phyloP scores from a whole-genome alignment of 1,140 invertebrate species.

The Drosophila santomea region DNA sequence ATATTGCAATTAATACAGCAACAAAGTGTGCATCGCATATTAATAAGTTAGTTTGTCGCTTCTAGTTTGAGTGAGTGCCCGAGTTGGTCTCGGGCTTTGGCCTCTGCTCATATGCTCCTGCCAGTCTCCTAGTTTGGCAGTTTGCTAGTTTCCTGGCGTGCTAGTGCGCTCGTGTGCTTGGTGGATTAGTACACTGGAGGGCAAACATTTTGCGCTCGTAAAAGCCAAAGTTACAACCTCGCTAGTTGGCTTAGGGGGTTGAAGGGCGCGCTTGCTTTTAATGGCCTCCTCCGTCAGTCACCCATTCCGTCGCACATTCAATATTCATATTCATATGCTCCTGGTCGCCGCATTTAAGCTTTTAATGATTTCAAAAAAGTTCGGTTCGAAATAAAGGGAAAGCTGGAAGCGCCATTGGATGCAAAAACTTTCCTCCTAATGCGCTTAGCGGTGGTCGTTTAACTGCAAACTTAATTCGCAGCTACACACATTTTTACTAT shows the following conservation, averaged over 20 bases:
- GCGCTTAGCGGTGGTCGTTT: constrained; percentile 76
- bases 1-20: constrained; percentile 82
- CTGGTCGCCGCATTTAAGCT: constrained; percentile 59
- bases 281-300: constrained; percentile 44
- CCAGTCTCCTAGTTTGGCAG: constrained; percentile 12
- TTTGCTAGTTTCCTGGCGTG: constrained; percentile 45
- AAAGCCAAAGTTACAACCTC: constrained; percentile 75
- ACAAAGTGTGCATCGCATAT: constrained; percentile 83
- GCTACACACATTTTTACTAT: constrained; percentile 27
- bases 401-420: constrained; percentile 20
- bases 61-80: constrained; percentile 42
- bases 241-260: constrained; percentile 51
- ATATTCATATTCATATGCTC: constrained; percentile 70
- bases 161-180: constrained; percentile 30
- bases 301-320: constrained; percentile 59
- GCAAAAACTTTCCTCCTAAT: constrained; percentile 68
- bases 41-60: constrained; percentile 77
- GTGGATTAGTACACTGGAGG: constrained; percentile 69
- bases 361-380: constrained; percentile 67
- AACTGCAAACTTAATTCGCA: constrained; percentile 75
- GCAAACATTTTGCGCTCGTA: constrained; percentile 73
- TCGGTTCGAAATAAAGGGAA: constrained; percentile 19
- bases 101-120: constrained; percentile 7
- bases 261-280: constrained; percentile 64
- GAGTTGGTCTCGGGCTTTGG: constrained; percentile 11